Percentiles rank a stretch among this genome's conserved stretches.
Evolutionary conservation across 2,113 vertebrate species (phyloP).

Genomic region (Bettongia penicillata): DNA sequence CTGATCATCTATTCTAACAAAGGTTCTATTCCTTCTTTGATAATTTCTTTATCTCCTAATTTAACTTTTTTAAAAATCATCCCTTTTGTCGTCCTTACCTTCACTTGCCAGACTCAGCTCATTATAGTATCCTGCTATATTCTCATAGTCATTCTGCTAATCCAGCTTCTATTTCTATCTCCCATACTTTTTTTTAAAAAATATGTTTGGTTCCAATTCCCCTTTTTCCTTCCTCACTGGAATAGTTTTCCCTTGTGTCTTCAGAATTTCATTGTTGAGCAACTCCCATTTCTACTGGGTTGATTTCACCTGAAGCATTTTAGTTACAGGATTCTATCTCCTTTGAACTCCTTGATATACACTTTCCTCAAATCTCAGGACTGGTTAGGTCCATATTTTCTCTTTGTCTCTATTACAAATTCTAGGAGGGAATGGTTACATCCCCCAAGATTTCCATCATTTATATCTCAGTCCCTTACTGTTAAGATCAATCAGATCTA

Average conservation of each 20-base stretch:
- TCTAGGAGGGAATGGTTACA: neutral
- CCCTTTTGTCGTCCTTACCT: neutral
- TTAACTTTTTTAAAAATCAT: neutral
- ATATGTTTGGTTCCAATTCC: neutral
- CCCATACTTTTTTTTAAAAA: neutral
- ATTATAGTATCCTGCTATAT: neutral
- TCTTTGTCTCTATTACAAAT: neutral
- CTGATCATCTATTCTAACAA: neutral
- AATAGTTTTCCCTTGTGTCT: neutral
- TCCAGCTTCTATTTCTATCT: neutral
- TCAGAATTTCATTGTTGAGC: neutral
- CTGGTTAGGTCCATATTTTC: neutral
- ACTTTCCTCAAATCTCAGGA: neutral
- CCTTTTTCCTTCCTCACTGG: neutral
- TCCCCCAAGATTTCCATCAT: neutral
- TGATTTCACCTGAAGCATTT: neutral
- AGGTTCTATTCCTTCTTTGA: neutral
- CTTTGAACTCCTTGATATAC: neutral
- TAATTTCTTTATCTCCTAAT: neutral
- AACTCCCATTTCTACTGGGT: neutral
- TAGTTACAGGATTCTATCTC: neutral
- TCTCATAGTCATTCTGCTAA: neutral
- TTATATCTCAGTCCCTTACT: neutral
- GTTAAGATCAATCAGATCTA: neutral
- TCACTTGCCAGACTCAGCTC: neutral